Evolutionary conservation across 2,113 vertebrate genomes (phyloP).

Genomic region (Chiloscyllium plagiosum): DNA sequence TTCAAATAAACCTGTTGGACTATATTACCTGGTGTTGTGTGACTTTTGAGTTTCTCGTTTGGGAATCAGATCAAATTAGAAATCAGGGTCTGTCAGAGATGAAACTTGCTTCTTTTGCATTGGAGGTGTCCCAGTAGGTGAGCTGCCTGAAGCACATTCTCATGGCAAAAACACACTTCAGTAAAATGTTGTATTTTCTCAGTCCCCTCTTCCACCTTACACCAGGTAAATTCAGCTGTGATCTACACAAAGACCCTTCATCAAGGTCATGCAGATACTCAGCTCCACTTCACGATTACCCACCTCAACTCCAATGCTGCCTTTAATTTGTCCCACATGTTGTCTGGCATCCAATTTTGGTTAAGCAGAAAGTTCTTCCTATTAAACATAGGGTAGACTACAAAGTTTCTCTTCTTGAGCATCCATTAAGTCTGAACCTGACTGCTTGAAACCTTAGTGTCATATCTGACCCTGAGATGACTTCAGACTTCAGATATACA

Average conservation of each 20-base stretch:
- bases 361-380: no score
- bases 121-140: not conserved
- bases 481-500: no score
- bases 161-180: not conserved
- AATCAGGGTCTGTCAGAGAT: not conserved
- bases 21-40: no score
- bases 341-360: not conserved
- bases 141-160: not conserved
- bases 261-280: no score
- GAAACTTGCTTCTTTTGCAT: not conserved
- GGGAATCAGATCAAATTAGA: not conserved
- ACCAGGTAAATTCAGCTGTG: not conserved
- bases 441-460: not conserved
- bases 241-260: not conserved
- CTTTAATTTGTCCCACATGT: no score
- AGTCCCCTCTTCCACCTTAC: not conserved
- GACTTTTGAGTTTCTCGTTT: no score
- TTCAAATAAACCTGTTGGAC: no score
- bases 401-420: no score
- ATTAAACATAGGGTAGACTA: no score
- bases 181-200: not conserved
- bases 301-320: no score
- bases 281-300: no score
- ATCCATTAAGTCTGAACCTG: not conserved
- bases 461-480: no score